phyloP scores from a whole-genome alignment of 2,888 invertebrate species.

The Drosophila parthenogenetica region DNA sequence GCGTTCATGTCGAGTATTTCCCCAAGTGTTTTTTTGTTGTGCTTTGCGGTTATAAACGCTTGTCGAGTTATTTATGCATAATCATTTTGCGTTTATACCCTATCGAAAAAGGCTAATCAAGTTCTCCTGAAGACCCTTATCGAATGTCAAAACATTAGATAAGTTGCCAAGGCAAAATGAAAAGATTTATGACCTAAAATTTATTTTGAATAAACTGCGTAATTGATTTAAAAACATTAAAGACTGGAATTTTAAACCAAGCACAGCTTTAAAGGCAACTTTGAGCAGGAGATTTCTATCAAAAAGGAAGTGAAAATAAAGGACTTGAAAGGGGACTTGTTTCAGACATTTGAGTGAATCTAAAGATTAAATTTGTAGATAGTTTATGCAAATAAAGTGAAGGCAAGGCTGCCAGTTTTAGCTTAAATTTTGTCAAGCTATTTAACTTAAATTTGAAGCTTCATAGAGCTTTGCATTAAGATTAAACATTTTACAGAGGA shows the following conservation, averaged over 20 bases:
- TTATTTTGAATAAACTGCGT: not conserved
- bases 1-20: slow-evolving; percentile 46
- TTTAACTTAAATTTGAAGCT: no score
- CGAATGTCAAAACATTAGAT: slow-evolving; percentile 1
- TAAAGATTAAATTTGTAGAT: no score
- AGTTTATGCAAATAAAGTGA: no score
- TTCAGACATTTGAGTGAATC: no score
- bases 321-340: not conserved
- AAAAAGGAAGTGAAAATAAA: not conserved
- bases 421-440: no score
- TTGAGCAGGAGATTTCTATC: not conserved
- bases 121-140: not conserved
- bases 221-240: not conserved
- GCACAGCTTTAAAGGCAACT: not conserved
- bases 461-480: no score
- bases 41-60: slow-evolving; percentile 49
- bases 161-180: not conserved
- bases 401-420: no score
- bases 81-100: slow-evolving; percentile 46
- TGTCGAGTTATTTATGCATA: slow-evolving; percentile 61
- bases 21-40: slow-evolving; percentile 53
- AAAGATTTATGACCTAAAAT: not conserved
- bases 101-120: slow-evolving; percentile 26
- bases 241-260: not conserved
- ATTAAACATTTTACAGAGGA: no score